Evolutionary conservation across 2,888 invertebrate genomes (phyloP), one percentile per base, ranked within the genome.

Genomic region (Metopia argyrocephala): DNA sequence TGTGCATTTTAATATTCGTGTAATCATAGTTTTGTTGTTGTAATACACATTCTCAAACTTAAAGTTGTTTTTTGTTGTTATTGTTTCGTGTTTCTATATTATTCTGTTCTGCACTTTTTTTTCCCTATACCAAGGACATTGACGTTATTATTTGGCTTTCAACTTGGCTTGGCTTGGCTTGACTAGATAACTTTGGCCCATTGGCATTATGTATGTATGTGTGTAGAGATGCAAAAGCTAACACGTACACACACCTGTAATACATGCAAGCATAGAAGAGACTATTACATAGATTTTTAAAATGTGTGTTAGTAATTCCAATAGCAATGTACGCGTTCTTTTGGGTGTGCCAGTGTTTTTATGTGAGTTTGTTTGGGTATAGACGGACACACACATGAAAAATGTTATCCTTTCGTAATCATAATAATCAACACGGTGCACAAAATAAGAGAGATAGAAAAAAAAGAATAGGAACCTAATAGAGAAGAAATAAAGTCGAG

Each of bases 91-190:
- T 38, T 38, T 15, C 38, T 12, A 12, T 15, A 9, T 38, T 38
- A 12, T 38, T 38, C 38, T 38, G 3, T 38, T 31, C 15, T n/a
- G 45, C n/a, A 23, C 18, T 28, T 56, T 56, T 50, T 50, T 21
- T 18, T n/a, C n/a, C n/a, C 23, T 38, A 45, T 64, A 57, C 57
- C 69, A 75, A 70, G 69, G 79, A 61, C 52, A 65, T 64, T 69
- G 69, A 79, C 69, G 62, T 70, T 70, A 64, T 52, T 75, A 70
- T 69, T 75, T 75, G 75, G 75, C 69, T 65, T 69, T 64, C 57
- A 75, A 54, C 69, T 79, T 74, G 56, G 68, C 50, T 74, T 74
- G 56, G 68, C 50, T 74, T 74, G 68, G 28, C 68, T 76, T 62
- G 18, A 61, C 54, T 59, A 31, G 65, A 65, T 78, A 59, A 50